Base-by-base conservation (phyloP, 2,113 vertebrate genomes). In the Oenanthe oenanthe region DNA sequence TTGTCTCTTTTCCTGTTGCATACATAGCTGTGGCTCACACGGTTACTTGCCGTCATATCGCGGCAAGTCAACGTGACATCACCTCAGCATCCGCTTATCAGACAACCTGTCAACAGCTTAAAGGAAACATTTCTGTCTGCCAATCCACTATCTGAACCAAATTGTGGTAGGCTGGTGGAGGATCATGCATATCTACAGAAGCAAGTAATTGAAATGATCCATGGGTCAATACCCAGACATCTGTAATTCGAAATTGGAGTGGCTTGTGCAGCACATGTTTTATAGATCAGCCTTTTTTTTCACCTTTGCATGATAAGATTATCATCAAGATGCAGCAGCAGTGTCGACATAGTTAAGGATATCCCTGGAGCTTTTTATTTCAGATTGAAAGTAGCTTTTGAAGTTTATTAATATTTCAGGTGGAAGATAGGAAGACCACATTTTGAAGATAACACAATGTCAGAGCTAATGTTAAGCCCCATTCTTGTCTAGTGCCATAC, bases 151-250 rank as follows among this genome's bases (percentile, higher is more conserved):
- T 73, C 93, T 86, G 85, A 95, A 96, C 36, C 31, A 93, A 93
- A 68, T 0, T 80, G 48, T 71, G n/a, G 78, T 74, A 95, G 40
- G 57, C 36, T 94, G 40, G 31, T 74, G n/a, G 89, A 74, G 72
- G 90, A 92, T 94, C 85, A 50, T 57, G 68, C 76, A 79, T 96
- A 92, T 95, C 92, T 92, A 63, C 68, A 96, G 62, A 86, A 88
- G 51, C 43, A 88, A 94, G 92, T 83, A 95, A 93, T 93, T 92
- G 75, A 93, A 96, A 93, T 96, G 92, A 97, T 96, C 93, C 47
- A 13, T 25, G 60, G 92, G 92, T 95, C 96, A 96, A 93, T 90
- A 95, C 36, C 22, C 63, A 90, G 82, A 90, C 79, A 93, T 67
- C 75, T 53, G 68, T 84, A 94, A 90, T 90, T 84, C 22, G 12